Evolutionary conservation across 1,140 invertebrate genomes (phyloP), one percentile per base, ranked within the genome.

Genomic region (Adelges cooleyi): DNA sequence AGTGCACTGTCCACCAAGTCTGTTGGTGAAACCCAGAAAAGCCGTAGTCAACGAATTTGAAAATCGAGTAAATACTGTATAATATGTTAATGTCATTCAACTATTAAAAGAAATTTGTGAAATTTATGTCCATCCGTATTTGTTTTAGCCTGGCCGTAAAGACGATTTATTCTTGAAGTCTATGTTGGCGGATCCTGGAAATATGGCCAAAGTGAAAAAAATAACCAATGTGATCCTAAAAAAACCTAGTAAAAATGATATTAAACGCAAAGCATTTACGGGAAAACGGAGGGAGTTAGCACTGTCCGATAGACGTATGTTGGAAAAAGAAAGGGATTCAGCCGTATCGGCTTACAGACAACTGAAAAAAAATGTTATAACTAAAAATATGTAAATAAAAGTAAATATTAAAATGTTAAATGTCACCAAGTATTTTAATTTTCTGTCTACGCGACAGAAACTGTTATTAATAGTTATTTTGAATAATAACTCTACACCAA

Each of bases 1-100:
- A 53, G 79, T 73, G n/a, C 80, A 84, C 71, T 81, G 77, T 65
- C 84, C 84, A 15, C 84, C 85, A 6, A 72, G 74, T 67, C 72
- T 86, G 0, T 77, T 72, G 66, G 68, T 74, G 15, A 70, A 68
- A 40, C 80, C 81, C 2, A 77, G 73, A 67, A 78, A 79, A 70
- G 75, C 75, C 38, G 69, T 70, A 25, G 40, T 50, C 17, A 59
- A 54, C 50, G 53, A 56, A 17, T 67, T 67, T 62, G 53, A 67
- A 33, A 20, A 76, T 2, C 75, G 79, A 71, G 79, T 80, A 75
- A 74, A 72, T 27, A n/a, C n/a, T n/a, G n/a, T n/a, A n/a, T n/a
- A n/a, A n/a, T n/a, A n/a, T n/a, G n/a, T n/a, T n/a, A n/a, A n/a
- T n/a, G n/a, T n/a, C n/a, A n/a, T n/a, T n/a, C n/a, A n/a, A n/a